Evolutionary conservation across 2,113 vertebrate genomes (phyloP), one percentile per base, ranked within the genome.

Genomic region (Cairina moschata): DNA sequence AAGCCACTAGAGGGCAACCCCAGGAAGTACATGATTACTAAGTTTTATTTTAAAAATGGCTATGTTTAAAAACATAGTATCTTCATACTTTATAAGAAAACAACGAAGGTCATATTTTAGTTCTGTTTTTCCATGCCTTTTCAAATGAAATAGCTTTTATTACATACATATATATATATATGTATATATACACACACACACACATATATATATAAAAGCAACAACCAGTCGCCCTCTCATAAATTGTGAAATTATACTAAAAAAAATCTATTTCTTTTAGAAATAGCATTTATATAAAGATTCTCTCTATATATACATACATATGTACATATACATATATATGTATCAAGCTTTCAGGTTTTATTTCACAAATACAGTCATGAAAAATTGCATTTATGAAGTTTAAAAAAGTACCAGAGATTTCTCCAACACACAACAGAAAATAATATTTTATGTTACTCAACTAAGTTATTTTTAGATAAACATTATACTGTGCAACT

Each of bases 1-100:
- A 1, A 9, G 28, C 95, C 97, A 91, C 95, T 73, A 97, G 98
- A 90, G 96, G 94, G 97, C 88, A 91, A 68, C 40, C 67, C 77
- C 59, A 59, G 88, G 69, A 96, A 94, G 83, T 10, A 46, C 54
- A 80, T 75, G 50, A n/a, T 1, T 52, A 2, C 36, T 5, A 28
- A 36, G 14, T 20, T 62, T 34, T 22, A 11, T 22, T 29, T 73
- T 12, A 3, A 62, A 67, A 48, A 32, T 2, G 55, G 15, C 4
- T 11, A 34, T 23, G 36, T 12, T 44, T 34, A 67, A 48, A 48
- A 48, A 44, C 20, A 28, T 8, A 17, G 59, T 14, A 10, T 55
- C 54, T 23, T 46, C 55, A 59, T 8, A 2, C 23, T 25, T 38
- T 10, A 13, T 36, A 36, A 34, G 16, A 54, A 59, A 73, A 55